phyloP scores from a whole-genome alignment of 2,888 invertebrate species.

The Folsomia candida region DNA sequence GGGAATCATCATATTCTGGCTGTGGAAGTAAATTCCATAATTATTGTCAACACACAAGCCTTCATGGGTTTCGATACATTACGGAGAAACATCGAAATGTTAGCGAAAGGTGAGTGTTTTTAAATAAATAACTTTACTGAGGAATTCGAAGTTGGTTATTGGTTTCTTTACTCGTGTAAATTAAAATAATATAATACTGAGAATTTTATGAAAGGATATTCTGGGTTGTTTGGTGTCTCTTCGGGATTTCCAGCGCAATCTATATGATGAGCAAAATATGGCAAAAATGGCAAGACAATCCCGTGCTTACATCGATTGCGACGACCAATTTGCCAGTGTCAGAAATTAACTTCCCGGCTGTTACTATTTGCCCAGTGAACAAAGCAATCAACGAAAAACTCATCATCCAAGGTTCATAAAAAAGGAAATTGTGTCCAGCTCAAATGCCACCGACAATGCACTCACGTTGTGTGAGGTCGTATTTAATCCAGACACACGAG shows the following conservation, averaged over 20 bases:
- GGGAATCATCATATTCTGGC: slow-evolving; percentile 18
- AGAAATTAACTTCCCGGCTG: slow-evolving; percentile 46
- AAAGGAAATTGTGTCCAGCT: background rate
- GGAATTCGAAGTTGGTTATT: background rate
- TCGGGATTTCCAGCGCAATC: slow-evolving; percentile 42
- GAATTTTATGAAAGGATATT: slow-evolving; percentile 37
- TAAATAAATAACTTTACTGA: too few relatives aligned
- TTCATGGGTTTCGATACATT: slow-evolving; percentile 45
- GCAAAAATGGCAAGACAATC: slow-evolving; percentile 35
- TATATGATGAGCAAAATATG: slow-evolving; percentile 51
- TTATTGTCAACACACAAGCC: slow-evolving; percentile 44
- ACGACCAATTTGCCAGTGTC: slow-evolving; percentile 45
- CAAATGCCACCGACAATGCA: background rate
- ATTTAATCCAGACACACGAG: too few relatives aligned
- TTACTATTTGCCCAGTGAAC: slow-evolving; percentile 49
- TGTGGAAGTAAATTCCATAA: slow-evolving; percentile 39
- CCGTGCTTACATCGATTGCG: slow-evolving; percentile 13
- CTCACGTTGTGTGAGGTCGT: too few relatives aligned
- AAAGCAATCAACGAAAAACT: slow-evolving; percentile 50
- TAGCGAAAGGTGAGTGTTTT: slow-evolving; percentile 40
- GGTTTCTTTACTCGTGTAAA: background rate
- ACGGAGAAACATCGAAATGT: slow-evolving; percentile 41
- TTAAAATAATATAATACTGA: background rate
- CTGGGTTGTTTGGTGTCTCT: slow-evolving; percentile 46
- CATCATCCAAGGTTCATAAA: slow-evolving; percentile 42